Conservation (phyloP, 1,140 invertebrate genomes). For the Carposina sasakii region DNA sequence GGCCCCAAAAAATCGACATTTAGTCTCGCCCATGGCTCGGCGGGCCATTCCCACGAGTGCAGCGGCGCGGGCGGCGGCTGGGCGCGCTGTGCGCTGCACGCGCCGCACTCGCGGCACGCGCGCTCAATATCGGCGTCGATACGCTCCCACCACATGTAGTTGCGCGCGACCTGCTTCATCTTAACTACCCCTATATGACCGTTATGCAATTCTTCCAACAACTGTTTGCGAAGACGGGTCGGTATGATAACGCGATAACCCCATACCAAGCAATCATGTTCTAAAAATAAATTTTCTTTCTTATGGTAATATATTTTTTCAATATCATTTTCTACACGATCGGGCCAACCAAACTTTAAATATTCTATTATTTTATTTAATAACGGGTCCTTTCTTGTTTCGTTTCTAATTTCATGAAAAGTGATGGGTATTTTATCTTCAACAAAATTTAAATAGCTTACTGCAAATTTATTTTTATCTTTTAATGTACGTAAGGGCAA, state of each 20-base stretch:
- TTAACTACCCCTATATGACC: slow-evolving; percentile 52
- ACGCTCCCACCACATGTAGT: slow-evolving; percentile 56
- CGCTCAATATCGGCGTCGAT: slow-evolving; percentile 57
- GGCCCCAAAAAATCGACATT: slow-evolving; percentile 38
- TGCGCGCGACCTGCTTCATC: slow-evolving; percentile 56
- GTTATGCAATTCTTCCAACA: slow-evolving; percentile 47
- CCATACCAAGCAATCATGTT: slow-evolving; percentile 26
- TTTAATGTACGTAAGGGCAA: slow-evolving; percentile 1
- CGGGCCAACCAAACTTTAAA: slow-evolving; percentile 18
- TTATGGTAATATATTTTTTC: slow-evolving; percentile 27
- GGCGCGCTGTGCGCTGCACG: not conserved
- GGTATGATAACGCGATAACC: slow-evolving; percentile 53
- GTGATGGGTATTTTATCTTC: slow-evolving; percentile 2
- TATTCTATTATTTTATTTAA: slow-evolving; percentile 13
- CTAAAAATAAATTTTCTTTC: slow-evolving; percentile 44
- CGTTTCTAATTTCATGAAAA: not conserved
- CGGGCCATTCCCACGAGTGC: slow-evolving; percentile 6
- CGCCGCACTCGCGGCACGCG: not conserved
- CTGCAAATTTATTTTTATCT: not conserved
- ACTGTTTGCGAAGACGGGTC: not conserved
- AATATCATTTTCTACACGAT: slow-evolving; percentile 49
- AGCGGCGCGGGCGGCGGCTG: not conserved
- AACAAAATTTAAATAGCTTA: slow-evolving; percentile 8
- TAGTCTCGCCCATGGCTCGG: slow-evolving; percentile 13
- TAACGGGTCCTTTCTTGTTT: slow-evolving; percentile 3